Base-by-base conservation (phyloP, 2,797 vertebrate species). In the Gymnodraco acuticeps region DNA sequence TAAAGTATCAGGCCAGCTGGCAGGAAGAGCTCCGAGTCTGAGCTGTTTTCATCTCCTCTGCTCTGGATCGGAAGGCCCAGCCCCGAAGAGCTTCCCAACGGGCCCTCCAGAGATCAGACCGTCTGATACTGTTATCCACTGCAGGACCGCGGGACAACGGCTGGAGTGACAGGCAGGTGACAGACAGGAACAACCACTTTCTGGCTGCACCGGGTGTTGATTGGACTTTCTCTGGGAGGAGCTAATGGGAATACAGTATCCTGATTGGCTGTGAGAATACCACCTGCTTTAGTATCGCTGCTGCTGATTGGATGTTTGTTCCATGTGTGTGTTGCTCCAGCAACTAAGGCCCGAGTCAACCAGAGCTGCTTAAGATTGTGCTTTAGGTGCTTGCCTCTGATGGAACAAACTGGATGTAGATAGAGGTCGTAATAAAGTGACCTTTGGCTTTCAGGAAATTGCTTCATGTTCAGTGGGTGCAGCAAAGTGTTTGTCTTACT, bases 1-100 rank as follows among this genome's bases (percentile, higher is more conserved):
- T 93, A 89, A 89, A 92, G 87, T 93, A 89, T 93, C 92, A 88
- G 85, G 87, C 88, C 89, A 93, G 93, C 87, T 91, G 91, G 91
- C 91, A 91, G 90, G 81, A 88, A 86, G 89, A 89, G 90, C 72
- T 48, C 71, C 12, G 87, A 85, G 88, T 84, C 83, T 67, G 88
- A 91, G 88, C 88, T 89, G 84, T 87, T 92, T 90, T 88, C 88
- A 88, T 88, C 87, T 85, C 71, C 81, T 77, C 79, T 61, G 77
- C 78, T 80, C 68, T 75, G 89, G 86, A 89, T 88, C 76, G 85
- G 86, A 88, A 88, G 90, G 86, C 89, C 88, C 85, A 72, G 80
- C 83, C 87, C 88, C 47, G 89, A 84, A 84, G 86, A 89, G 80
- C 77, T 87, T 87, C 81, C 85, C 78, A 45, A 53, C 80, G 17